Base-by-base conservation (phyloP, 2,113 vertebrate species). In the Pterocles orientalis region DNA sequence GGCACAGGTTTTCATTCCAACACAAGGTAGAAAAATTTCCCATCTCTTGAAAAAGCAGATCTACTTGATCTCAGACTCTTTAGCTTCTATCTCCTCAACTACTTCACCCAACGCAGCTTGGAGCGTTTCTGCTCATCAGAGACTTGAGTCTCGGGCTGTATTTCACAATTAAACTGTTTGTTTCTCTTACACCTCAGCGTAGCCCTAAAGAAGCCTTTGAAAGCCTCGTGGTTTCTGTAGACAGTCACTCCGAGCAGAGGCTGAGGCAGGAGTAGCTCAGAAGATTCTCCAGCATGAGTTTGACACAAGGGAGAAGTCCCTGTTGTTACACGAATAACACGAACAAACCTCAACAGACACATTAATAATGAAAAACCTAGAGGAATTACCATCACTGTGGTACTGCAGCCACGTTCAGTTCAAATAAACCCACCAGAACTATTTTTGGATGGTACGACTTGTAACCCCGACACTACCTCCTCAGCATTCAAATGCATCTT, bases 121-220 rank as follows among this genome's bases (percentile, higher is more conserved):
- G 12, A 56, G 28, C 5, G 61, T 29, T 51, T 57, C 34, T 21
- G 19, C 7, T 33, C 69, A 16, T 2, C 13, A n/a, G 4, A 76
- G 7, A 21, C 56, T 28, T 6, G 69, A 82, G 19, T 57, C 75
- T 50, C 47, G 69, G 31, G 43, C 6, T 48, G 16, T n/a, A 56
- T 17, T 81, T 41, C n/a, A 57, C 24, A 90, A 57, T 45, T 82
- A 36, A 79, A 18, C 3, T 2, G 28, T 7, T 80, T 54, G 23
- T 53, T 83, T 73, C 73, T 57, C 9, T 24, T 33, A 48, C 21
- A 41, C 5, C 13, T 62, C 0, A 1, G 23, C 0, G 4, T 1
- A 53, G n/a, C 9, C 12, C 25, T 17, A 12, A 31, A 9, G 70
- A 65, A 85, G 43, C 4, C 18, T 66, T 13, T 45, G 60, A 7